Evolutionary conservation across 2,797 vertebrate species (phyloP), one percentile per base, ranked within the genome.

Genomic region (Triplophysa yarkandensis): DNA sequence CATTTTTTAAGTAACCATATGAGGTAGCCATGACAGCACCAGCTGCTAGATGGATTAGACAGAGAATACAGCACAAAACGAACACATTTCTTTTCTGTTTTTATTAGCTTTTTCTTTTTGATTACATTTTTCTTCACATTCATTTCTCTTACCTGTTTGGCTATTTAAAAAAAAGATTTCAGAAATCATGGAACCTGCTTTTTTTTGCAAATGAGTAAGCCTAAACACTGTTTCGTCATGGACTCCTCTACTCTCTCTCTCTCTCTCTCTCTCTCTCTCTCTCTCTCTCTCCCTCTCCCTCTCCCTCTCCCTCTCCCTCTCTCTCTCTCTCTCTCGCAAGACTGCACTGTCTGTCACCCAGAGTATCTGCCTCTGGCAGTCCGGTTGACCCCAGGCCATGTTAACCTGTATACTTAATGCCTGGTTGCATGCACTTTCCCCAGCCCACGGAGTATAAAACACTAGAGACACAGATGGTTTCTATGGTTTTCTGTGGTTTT

Each of bases 1-100:
- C 16, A 19, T 48, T 48, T 48, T 46, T 46, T 19, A 9, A 48
- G 19, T 7, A n/a, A 6, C 6, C 44, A 19, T 55, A 55, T 44
- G 32, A 54, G 34, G 46, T 63, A 61, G 55, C 54, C 48, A 55
- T 78, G 44, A 73, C 76, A 68, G 69, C 19, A 73, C 55, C 65
- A 62, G 70, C 46, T 78, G 57, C 27, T 46, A 68, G 46, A 27
- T 64, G 36, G 11, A 30, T 30, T 10, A 43, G 55, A 61, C 55
- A 30, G 43, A 21, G 30, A 32, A 44, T 41, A 32, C n/a, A 25
- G 68, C 39, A 63, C 4, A 41, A 34, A n/a, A 25, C 46, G 32
- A 16, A 48, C 44, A 2, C 28, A 10, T 1, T 68, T 9, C 43
- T 6, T 76, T 25, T 63, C 36, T 25, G 0, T 55, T 14, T 60